These are phyloP conservation scores for Geopemphigus sp. DNA, from an alignment of 1,140 invertebrate species.

Conservation along the genomic window DNA sequence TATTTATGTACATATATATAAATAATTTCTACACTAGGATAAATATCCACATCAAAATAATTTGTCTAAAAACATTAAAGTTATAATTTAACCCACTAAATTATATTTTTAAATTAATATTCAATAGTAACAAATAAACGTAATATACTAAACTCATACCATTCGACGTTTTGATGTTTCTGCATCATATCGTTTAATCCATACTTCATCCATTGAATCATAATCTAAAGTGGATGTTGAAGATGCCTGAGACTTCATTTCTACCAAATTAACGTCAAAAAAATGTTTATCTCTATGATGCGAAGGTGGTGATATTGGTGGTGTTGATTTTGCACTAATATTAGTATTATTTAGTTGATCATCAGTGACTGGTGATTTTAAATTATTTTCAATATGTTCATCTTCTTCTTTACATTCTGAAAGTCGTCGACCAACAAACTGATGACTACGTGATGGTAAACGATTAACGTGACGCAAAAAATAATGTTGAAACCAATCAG, in stretches of 20 bases:
- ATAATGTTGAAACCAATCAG: conserved; percentile 70
- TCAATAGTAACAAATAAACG: neutral
- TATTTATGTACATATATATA: too few relatives aligned
- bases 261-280: conserved; percentile 76
- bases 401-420: conserved; percentile 80
- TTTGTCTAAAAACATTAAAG: too few relatives aligned
- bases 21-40: too few relatives aligned
- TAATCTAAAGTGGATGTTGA: conserved; percentile 64
- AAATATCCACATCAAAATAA: too few relatives aligned
- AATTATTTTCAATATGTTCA: conserved; percentile 68
- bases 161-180: conserved; percentile 54
- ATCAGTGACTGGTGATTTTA: conserved; percentile 47
- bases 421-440: conserved; percentile 60
- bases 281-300: conserved; percentile 75
- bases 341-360: conserved; percentile 35
- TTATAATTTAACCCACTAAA: too few relatives aligned
- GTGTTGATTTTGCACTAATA: conserved; percentile 51
- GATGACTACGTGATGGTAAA: conserved; percentile 59
- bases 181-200: conserved; percentile 64
- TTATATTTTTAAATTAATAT: neutral
- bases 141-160: conserved; percentile 53
- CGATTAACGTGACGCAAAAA: conserved; percentile 70
- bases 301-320: conserved; percentile 53
- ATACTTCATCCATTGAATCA: conserved; percentile 66
- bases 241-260: conserved; percentile 72